A percentile compares a stretch with the other conserved stretches of the same genome.
These are phyloP conservation scores for Drosophila mulleri DNA, from an alignment of 2,888 invertebrate genomes.

Conservation along the genomic window DNA sequence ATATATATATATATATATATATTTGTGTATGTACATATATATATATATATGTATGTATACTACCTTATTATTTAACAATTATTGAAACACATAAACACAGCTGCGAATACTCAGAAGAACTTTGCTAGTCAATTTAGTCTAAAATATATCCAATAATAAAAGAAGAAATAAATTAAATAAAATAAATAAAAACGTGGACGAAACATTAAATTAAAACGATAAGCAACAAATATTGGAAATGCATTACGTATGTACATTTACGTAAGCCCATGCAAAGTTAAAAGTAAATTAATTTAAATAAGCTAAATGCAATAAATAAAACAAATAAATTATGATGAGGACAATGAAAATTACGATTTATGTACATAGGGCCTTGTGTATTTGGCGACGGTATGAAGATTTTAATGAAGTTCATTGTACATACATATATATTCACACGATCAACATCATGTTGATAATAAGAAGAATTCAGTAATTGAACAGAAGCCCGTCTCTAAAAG, in stretches of 20 bases:
- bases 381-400: no score
- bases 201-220: not conserved
- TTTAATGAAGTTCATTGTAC: no score
- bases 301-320: conserved; percentile 62
- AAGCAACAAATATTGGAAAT: conserved; percentile 13
- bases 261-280: conserved; percentile 44
- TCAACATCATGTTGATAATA: no score
- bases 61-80: conserved; percentile 19
- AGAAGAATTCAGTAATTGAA: no score
- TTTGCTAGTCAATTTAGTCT: conserved; percentile 52
- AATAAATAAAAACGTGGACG: not conserved
- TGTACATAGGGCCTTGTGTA: no score
- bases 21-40: not conserved
- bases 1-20: not conserved
- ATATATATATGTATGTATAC: not conserved
- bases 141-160: conserved; percentile 8
- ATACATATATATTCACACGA: no score
- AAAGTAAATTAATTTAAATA: conserved; percentile 36
- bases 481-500: no score
- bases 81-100: conserved; percentile 1
- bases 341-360: no score
- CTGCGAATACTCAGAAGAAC: conserved; percentile 26
- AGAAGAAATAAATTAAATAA: conserved; percentile 5
- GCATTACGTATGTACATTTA: conserved; percentile 15
- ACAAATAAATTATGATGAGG: conserved; percentile 2